phyloP scores from a whole-genome alignment of 2,888 invertebrate genomes.

The Mesoligia furuncula region DNA sequence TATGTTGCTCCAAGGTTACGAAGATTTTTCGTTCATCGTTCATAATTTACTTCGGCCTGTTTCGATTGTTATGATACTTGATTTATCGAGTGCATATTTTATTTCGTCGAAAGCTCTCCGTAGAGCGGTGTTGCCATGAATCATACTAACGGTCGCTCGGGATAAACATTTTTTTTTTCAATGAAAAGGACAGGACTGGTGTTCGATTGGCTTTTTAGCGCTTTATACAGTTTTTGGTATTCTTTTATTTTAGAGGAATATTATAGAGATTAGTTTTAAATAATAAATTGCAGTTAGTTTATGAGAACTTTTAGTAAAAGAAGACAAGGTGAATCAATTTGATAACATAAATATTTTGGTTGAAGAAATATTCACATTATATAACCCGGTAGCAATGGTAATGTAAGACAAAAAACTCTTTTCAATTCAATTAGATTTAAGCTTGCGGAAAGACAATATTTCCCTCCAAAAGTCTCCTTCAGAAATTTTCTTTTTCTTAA shows the following conservation, averaged over 20 bases:
- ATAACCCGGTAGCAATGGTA: not conserved
- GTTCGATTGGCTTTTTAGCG: slow-evolving; percentile 65
- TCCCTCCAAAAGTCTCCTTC: not conserved
- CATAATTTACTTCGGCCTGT: slow-evolving; percentile 74
- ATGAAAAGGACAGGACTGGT: slow-evolving; percentile 73
- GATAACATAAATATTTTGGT: slow-evolving; percentile 1
- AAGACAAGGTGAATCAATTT: not conserved
- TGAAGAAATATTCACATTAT: not conserved
- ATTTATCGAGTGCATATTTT: slow-evolving; percentile 84
- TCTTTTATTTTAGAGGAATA: not conserved
- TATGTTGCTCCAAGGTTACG: slow-evolving; percentile 71
- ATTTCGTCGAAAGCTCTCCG: slow-evolving; percentile 75
- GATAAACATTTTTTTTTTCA: slow-evolving; percentile 74
- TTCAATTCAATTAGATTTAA: not conserved
- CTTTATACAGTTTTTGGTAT: slow-evolving; percentile 9
- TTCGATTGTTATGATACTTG: slow-evolving; percentile 83
- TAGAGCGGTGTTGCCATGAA: slow-evolving; percentile 77
- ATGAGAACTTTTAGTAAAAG: not conserved
- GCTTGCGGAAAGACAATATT: not conserved
- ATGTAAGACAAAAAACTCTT: not conserved
- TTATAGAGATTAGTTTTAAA: not conserved
- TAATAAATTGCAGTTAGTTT: not conserved
- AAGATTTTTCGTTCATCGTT: slow-evolving; percentile 69
- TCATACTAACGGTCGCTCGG: slow-evolving; percentile 75
- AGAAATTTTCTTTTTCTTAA: not conserved